Conservation (phyloP, 2,888 invertebrate species). For the Eristalinus sepulchralis region DNA sequence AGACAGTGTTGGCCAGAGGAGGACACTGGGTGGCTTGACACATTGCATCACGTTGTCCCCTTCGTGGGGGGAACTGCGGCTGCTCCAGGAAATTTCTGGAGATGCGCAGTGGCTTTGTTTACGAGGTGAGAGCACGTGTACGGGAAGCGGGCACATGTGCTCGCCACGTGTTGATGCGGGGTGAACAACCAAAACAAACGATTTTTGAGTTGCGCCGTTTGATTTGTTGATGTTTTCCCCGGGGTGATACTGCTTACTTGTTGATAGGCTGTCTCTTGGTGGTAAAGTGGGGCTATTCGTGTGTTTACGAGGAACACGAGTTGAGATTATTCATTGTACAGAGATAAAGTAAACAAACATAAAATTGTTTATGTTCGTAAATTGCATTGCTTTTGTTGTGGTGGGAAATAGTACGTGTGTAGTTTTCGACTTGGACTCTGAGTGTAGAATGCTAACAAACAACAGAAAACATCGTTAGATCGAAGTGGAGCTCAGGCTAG, state of each 20-base stretch:
- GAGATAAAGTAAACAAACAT: not conserved
- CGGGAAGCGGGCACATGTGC: constrained; percentile 56
- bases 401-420: too few species aligned
- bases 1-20: constrained; percentile 67
- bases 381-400: too few species aligned
- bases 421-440: too few species aligned
- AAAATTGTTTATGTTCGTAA: too few species aligned
- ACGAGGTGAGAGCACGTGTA: constrained; percentile 64
- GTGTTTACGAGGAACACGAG: not conserved
- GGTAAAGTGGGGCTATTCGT: not conserved
- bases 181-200: constrained; percentile 44
- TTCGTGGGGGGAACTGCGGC: constrained; percentile 41
- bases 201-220: constrained; percentile 51
- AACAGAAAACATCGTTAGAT: too few species aligned
- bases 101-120: constrained; percentile 76
- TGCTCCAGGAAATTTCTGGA: constrained; percentile 71
- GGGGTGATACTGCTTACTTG: constrained; percentile 29
- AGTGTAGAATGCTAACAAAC: too few species aligned
- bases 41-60: constrained; percentile 26
- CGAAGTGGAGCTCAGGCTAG: too few species aligned
- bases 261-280: constrained; percentile 29
- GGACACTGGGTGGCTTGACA: constrained; percentile 63
- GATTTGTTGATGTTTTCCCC: constrained; percentile 39
- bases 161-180: constrained; percentile 21
- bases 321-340: not conserved